These are phyloP conservation scores for Saxicola maurus DNA, from an alignment of 2,797 vertebrate genomes.

Conservation along the genomic window DNA sequence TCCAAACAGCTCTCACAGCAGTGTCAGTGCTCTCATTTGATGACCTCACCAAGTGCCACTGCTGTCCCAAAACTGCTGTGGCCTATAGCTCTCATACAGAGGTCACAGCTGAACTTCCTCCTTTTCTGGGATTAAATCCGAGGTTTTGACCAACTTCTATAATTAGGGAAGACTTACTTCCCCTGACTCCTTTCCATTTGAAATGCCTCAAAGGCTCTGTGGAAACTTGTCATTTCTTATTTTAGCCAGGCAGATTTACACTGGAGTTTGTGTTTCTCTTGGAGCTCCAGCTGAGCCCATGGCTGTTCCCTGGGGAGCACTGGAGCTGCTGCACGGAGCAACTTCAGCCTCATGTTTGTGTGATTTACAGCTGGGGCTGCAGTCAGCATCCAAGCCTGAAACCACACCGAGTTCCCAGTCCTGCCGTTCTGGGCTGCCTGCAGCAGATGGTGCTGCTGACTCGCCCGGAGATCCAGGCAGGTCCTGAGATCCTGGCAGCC, in stretches of 20 bases:
- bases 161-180: background rate
- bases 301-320: background rate
- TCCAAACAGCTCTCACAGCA: conserved; percentile 6
- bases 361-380: background rate
- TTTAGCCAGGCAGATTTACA: background rate
- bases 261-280: background rate
- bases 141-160: background rate
- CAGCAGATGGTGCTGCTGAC: conserved; percentile 56
- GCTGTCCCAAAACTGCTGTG: background rate
- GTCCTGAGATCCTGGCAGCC: accelerated
- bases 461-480: background rate
- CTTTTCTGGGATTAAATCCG: background rate
- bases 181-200: background rate
- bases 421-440: background rate
- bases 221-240: background rate
- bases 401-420: background rate
- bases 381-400: background rate
- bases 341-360: background rate
- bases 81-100: background rate
- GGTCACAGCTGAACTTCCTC: background rate
- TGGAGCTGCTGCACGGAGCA: accelerated
- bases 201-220: background rate
- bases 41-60: background rate
- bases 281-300: background rate
- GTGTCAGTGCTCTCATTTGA: background rate